These are phyloP conservation scores for Peromyscus eremicus DNA, from an alignment of 2,797 vertebrate species.

Conservation along the genomic window DNA sequence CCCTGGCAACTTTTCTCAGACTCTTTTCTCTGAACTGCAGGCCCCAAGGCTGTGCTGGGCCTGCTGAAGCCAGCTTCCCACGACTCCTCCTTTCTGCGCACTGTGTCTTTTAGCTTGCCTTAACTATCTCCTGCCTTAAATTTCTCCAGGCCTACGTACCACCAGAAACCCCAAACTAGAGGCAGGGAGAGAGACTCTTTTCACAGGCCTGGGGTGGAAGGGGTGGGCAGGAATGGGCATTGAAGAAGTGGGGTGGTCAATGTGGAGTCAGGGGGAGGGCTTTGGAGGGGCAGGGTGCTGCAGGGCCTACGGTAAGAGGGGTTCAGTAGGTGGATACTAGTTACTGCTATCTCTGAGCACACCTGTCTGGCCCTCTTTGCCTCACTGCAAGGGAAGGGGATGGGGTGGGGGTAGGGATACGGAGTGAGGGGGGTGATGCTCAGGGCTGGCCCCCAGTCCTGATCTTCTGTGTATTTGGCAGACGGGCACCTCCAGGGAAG, in stretches of 20 bases:
- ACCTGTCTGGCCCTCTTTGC: not conserved
- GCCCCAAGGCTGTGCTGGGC: not conserved
- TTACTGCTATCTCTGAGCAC: not conserved
- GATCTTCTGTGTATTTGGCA: constrained; percentile 82
- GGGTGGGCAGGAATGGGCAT: not conserved
- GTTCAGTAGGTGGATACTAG: accelerated
- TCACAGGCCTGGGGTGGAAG: not conserved
- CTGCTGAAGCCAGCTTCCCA: not conserved
- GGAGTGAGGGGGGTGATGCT: not conserved
- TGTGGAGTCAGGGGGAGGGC: no score
- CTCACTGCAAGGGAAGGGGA: not conserved
- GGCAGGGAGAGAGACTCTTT: not conserved
- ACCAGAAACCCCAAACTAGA: not conserved
- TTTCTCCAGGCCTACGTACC: not conserved
- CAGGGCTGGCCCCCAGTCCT: not conserved
- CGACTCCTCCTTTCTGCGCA: accelerated
- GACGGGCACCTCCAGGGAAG: constrained; percentile 94
- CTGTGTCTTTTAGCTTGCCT: not conserved
- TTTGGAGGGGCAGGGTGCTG: not conserved
- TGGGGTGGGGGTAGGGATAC: no score
- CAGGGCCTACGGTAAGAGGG: not conserved
- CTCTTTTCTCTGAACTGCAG: not conserved
- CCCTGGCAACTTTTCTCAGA: constrained; percentile 42
- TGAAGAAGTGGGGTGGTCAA: not conserved
- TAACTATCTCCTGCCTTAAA: not conserved